Base-by-base conservation (phyloP, 2,797 vertebrate species). In the Betta splendens region DNA sequence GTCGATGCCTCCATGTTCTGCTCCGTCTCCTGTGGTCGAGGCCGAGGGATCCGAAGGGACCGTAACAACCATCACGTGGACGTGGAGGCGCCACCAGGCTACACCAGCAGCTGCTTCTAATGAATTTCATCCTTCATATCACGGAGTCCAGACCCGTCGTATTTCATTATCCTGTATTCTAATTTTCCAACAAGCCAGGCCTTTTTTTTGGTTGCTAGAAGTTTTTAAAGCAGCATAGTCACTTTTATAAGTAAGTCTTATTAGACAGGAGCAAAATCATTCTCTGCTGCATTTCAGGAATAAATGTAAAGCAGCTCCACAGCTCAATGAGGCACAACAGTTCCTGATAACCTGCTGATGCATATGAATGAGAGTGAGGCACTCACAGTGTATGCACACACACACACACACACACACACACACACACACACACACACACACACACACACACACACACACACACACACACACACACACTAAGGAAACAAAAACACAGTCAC, bases 331-430 rank as follows among this genome's bases (percentile, higher is more conserved):
- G 88, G 84, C 85, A 80, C 77, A 75, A 70, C 85, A 45, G 65
- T 73, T 65, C 63, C 83, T 86, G 84, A 87, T 88, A 89, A 90
- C 80, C 75, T 80, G 73, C 84, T 79, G 84, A 79, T 87, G 80
- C 80, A 86, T 85, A 82, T 73, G 81, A 80, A 87, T 87, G 84
- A 80, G 80, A 70, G 74, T 67, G 72, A 80, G 70, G 49, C 56
- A 47, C 46, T 33, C 62, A 33, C 46, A 55, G 37, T n/a, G 5
- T 12, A 6, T 28, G 39, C 33, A 9, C 50, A 35, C 45, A 28
- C 33, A 36, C 52, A 42, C 46, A n/a, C 46, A n/a, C 52, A 9
- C 48, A 22, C 16, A 37, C 60, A 16, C 33, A 6, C 53, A 33
- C 47, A 47, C 23, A 46, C 42, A 39, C 18, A 23, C 11, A 21